phyloP scores from a whole-genome alignment of 2,113 vertebrate genomes.

The Psammodynastes pulverulentus region DNA sequence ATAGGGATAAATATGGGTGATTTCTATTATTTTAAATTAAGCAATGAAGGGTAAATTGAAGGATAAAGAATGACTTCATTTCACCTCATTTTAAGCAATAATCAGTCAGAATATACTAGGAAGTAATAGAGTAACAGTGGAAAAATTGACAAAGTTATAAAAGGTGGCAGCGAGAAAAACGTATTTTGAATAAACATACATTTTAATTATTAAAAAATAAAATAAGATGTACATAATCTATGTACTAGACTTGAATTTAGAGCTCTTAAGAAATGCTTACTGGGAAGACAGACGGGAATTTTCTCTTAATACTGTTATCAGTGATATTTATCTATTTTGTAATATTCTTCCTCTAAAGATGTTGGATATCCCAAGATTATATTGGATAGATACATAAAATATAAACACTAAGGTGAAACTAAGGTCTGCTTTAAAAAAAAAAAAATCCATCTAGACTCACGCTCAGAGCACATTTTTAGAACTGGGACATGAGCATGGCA shows the following conservation, averaged over 20 bases:
- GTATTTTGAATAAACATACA: neutral
- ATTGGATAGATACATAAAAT: neutral
- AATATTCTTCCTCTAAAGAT: neutral
- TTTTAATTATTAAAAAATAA: neutral
- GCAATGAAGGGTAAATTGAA: neutral
- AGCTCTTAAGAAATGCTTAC: conserved; percentile 1
- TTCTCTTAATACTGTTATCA: neutral
- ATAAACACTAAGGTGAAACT: neutral
- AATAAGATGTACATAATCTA: neutral
- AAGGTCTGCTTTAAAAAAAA: neutral
- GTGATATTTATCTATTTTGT: neutral
- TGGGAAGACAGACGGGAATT: neutral
- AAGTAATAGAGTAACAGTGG: neutral
- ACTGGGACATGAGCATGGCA: neutral
- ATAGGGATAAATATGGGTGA: neutral
- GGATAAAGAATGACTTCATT: neutral
- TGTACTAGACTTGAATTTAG: neutral
- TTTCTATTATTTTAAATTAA: neutral
- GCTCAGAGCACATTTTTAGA: neutral
- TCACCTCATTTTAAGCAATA: neutral
- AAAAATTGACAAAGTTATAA: neutral
- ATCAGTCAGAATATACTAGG: neutral
- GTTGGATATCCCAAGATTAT: neutral
- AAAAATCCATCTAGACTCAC: neutral
- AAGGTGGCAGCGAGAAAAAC: neutral